Percentiles rank a stretch among this genome's conserved stretches.
phyloP scores from a whole-genome alignment of 2,797 vertebrate genomes.

The Mormyrus proboscirostris region DNA sequence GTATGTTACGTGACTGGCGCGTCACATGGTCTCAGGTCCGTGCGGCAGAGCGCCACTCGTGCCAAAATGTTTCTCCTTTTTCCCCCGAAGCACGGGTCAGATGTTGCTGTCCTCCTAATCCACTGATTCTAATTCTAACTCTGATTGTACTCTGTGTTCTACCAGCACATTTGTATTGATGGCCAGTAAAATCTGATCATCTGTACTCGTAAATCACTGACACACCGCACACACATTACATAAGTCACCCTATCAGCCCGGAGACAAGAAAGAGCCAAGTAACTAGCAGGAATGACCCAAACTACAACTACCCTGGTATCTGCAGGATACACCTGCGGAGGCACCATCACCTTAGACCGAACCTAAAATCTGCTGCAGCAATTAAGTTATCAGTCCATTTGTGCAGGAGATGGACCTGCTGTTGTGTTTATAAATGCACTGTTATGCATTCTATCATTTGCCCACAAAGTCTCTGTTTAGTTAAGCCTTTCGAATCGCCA shows the following conservation, averaged over 20 bases:
- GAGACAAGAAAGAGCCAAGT: neutral
- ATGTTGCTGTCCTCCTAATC: neutral
- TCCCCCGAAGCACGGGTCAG: neutral
- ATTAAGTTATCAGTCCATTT: neutral
- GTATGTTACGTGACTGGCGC: neutral
- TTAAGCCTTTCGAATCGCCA: neutral
- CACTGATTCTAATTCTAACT: neutral
- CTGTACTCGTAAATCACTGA: neutral
- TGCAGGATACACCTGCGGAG: neutral
- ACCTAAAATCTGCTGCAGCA: neutral
- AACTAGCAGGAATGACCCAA: neutral
- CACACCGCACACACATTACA: neutral
- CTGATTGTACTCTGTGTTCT: neutral
- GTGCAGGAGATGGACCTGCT: neutral
- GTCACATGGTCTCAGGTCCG: neutral
- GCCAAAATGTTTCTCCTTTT: neutral
- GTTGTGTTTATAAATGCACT: neutral
- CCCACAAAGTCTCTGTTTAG: neutral
- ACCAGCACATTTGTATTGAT: neutral
- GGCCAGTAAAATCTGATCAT: neutral
- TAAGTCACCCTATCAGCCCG: neutral
- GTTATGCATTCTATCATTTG: neutral
- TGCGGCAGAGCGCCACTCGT: neutral
- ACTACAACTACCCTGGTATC: neutral
- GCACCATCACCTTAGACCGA: neutral